phyloP scores from a whole-genome alignment of 2,113 vertebrate species.

The Colinus virginianus region DNA sequence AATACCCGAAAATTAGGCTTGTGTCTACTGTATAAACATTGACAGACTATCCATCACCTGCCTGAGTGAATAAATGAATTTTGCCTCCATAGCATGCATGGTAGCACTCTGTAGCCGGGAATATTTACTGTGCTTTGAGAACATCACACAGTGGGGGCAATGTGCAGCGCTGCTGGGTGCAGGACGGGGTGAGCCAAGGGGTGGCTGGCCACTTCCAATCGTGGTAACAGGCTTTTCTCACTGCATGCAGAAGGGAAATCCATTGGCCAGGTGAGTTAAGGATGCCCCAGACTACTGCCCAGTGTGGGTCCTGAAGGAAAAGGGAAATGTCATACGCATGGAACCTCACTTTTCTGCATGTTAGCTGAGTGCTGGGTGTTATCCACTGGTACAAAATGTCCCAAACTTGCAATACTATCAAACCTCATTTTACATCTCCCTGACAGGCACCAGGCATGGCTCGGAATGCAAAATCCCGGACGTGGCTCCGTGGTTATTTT shows the following conservation, averaged over 20 bases:
- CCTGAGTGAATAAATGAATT: constrained; percentile 65
- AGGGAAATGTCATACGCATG: neutral
- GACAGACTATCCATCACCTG: constrained; percentile 72
- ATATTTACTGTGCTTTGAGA: constrained; percentile 24
- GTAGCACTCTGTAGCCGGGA: neutral
- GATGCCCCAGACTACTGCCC: neutral
- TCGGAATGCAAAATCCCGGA: constrained; percentile 1
- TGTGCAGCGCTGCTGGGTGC: fast-evolving
- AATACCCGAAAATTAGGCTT: constrained; percentile 75
- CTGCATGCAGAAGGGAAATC: neutral
- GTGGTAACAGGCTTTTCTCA: neutral
- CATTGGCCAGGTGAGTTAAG: neutral
- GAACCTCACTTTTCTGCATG: neutral
- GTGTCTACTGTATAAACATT: constrained; percentile 74
- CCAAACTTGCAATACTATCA: neutral
- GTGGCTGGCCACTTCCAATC: neutral
- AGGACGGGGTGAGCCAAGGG: neutral
- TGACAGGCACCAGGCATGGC: neutral
- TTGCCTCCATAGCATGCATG: neutral
- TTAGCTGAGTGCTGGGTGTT: neutral
- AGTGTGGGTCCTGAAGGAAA: neutral
- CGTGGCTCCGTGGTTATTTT: fast-evolving
- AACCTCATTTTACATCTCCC: neutral
- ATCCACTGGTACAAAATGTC: neutral
- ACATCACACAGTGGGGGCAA: neutral